Conservation (phyloP, 2,888 invertebrate species). For the Pheosia gnoma region DNA sequence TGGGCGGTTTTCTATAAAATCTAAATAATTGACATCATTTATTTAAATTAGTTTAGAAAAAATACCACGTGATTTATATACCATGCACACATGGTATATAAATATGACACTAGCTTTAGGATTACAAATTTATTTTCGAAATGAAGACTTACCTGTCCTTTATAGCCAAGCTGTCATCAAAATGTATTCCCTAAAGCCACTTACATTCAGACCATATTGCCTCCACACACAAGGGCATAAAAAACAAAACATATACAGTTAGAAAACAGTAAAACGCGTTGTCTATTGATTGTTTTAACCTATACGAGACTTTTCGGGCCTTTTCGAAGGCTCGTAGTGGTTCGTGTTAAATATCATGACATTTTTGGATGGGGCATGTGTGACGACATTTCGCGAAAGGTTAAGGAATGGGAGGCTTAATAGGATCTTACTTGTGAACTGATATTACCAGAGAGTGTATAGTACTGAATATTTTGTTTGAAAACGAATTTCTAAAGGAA, state of each 20-base stretch:
- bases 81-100: too few species aligned
- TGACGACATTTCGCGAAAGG: slow-evolving; percentile 38
- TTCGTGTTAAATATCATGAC: slow-evolving; percentile 34
- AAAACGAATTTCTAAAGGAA: too few species aligned
- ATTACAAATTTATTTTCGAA: too few species aligned
- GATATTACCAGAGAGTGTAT: too few species aligned
- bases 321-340: not conserved
- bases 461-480: too few species aligned
- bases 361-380: slow-evolving; percentile 37
- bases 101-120: too few species aligned
- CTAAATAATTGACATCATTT: too few species aligned
- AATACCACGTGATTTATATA: too few species aligned
- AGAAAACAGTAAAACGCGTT: slow-evolving; percentile 21
- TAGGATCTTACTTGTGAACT: too few species aligned
- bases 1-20: too few species aligned
- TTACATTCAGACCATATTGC: not conserved
- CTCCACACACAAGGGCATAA: not conserved
- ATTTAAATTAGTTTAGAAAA: too few species aligned
- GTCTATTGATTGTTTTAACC: slow-evolving; percentile 22
- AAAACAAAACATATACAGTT: not conserved
- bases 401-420: slow-evolving; percentile 1
- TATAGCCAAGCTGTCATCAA: not conserved
- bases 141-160: too few species aligned
- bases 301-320: slow-evolving; percentile 11
- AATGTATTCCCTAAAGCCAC: not conserved